phyloP scores from a whole-genome alignment of 2,113 vertebrate species.

The Halcyon senegalensis region DNA sequence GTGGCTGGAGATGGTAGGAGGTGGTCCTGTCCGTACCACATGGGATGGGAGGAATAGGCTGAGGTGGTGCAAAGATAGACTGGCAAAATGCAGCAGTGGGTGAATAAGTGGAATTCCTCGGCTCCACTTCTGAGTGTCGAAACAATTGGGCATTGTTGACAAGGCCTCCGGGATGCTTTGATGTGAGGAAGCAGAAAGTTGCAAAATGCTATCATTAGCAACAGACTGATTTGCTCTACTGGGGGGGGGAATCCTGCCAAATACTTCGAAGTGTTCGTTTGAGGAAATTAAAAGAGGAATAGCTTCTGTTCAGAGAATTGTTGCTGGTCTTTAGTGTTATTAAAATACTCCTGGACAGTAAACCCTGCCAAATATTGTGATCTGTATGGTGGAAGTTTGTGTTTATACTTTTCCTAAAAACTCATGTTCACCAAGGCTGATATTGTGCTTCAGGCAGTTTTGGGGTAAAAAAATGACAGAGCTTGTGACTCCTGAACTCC shows the following conservation, averaged over 20 bases:
- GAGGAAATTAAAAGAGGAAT: not conserved
- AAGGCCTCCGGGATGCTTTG: slow-evolving; percentile 30
- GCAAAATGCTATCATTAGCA: not conserved
- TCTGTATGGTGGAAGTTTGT: not conserved
- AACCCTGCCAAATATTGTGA: not conserved
- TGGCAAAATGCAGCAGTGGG: not conserved
- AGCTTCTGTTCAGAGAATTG: not conserved
- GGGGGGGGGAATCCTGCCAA: not conserved
- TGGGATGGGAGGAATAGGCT: not conserved
- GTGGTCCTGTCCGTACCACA: not conserved
- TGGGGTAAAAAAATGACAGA: not conserved
- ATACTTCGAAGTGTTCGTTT: not conserved
- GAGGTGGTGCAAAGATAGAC: not conserved
- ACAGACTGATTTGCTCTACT: not conserved
- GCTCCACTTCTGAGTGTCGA: not conserved
- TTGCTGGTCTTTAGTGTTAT: not conserved
- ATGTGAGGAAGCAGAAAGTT: slow-evolving; percentile 19
- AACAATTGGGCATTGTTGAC: slow-evolving; percentile 20
- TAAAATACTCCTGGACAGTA: not conserved
- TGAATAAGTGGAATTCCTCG: slow-evolving; percentile 19
- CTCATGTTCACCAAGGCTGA: not conserved
- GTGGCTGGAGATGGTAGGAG: not conserved
- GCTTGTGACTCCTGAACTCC: not conserved
- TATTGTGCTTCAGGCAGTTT: not conserved
- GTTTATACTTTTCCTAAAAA: not conserved